Base-by-base conservation (phyloP, 2,797 vertebrate genomes). In the Parauchenoglanis ngamensis region DNA sequence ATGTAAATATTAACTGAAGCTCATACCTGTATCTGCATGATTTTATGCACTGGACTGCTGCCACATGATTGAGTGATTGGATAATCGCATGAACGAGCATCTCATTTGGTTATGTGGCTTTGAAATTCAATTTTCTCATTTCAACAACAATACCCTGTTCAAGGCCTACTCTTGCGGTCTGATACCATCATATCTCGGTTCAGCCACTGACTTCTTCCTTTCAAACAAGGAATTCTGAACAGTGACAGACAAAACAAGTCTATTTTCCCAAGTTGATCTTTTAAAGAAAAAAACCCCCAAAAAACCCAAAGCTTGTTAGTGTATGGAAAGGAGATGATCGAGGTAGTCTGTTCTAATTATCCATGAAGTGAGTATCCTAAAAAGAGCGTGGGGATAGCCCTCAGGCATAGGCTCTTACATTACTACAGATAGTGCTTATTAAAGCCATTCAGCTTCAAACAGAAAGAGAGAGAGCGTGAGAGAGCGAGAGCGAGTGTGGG, bases 391-490 rank as follows among this genome's bases (percentile, higher is more conserved):
- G 87, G 85, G 83, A 88, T 65, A 35, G 84, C 86, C 86, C 77
- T 85, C 52, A 61, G 85, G 86, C 83, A 70, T 73, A 59, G 84
- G 75, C 86, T 65, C 35, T 70, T 81, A 83, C 65, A 88, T 57
- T 75, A 86, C 72, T 86, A 86, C 44, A 80, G 68, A 78, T 85
- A 79, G 63, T 56, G 75, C 49, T 40, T 57, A 87, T 77, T 89
- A 84, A 84, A 86, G 65, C 61, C 83, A 63, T 73, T 31, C 57
- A 82, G 82, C 67, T 78, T 75, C 31, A 87, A 68, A 72, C 57
- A 72, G 88, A 83, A 72, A 28, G 44, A 68, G 70, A 81, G 46
- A 90, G 87, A 40, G 61, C 89, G 85, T 59, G 81, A 90, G 61
- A 86, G 82, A 59, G 57, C 1, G 86, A 90, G 56, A 89, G 61